Base-by-base conservation (phyloP, 2,113 vertebrate genomes). In the Chauna torquata region DNA sequence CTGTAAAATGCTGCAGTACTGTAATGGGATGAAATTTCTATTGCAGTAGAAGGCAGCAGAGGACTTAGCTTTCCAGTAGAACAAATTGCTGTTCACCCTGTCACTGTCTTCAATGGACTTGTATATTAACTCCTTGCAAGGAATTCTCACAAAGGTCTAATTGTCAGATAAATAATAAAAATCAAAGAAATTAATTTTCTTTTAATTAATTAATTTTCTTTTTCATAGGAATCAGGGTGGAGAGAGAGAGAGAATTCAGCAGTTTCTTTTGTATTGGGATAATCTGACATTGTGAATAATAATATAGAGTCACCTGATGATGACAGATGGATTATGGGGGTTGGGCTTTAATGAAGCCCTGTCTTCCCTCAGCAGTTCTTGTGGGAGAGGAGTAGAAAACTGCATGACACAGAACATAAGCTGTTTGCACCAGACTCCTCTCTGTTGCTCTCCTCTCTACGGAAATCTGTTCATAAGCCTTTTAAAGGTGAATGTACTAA, bases 361-460 rank as follows among this genome's bases (percentile, higher is more conserved):
- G 87, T 38, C 62, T 94, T 96, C 58, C 62, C 66, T 88, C 90
- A 88, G 90, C 62, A 58, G 72, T 96, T 93, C 84, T 88, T 94
- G 87, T 83, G 66, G 84, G 87, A 96, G 49, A 92, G 34, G 24
- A 42, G 70, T 28, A 65, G 82, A 79, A 91, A 91, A 94, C 0
- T 87, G 75, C 40, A 14, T 90, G 74, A 81, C 81, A 69, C 81
- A 72, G 72, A 89, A 85, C 57, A 65, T 47, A 59, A 72, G 40
- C 34, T 66, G 34, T 90, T 94, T 93, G 49, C 49, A 80, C 70
- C 71, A 86, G 66, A n/a, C 66, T 92, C 30, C 34, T 89, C 66
- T 92, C 76, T 78, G 6, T 47, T 93, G 57, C 78, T 86, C 16
- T 76, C 66, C 81, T 87, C n/a, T 72, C 58, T 49, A 25, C 23